Evolutionary conservation across 2,888 invertebrate species (phyloP).

Genomic region (Hipparchia sbordonii): DNA sequence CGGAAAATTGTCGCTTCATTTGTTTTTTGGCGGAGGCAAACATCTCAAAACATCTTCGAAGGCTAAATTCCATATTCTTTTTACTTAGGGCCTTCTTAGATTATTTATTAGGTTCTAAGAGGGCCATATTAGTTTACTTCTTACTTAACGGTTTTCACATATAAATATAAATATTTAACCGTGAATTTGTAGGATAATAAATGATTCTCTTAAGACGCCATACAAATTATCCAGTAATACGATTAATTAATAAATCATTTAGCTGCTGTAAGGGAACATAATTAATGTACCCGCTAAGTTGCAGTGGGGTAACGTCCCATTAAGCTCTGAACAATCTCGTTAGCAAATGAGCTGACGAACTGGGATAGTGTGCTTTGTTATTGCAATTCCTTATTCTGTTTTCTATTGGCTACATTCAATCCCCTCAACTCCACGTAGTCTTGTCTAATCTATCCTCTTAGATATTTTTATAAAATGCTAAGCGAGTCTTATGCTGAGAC

Average conservation of each 20-base stretch:
- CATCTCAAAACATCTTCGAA: too few relatives aligned
- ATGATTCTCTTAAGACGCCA: constrained; percentile 9
- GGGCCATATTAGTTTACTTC: not conserved
- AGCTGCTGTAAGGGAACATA: constrained; percentile 9
- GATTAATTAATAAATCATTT: constrained; percentile 18
- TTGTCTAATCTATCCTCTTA: too few relatives aligned
- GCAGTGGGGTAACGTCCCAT: constrained; percentile 8
- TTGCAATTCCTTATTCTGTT: not conserved
- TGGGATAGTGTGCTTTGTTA: not conserved
- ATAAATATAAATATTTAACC: not conserved
- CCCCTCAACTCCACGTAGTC: too few relatives aligned
- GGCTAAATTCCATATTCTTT: too few relatives aligned
- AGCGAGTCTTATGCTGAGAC: too few relatives aligned
- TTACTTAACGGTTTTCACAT: not conserved
- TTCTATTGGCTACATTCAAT: not conserved
- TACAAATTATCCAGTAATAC: constrained; percentile 13
- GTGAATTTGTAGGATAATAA: constrained; percentile 4
- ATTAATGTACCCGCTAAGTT: constrained; percentile 20
- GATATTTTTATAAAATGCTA: too few relatives aligned
- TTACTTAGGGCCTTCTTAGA: too few relatives aligned
- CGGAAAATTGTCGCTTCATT: too few relatives aligned
- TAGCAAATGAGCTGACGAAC: constrained; percentile 11
- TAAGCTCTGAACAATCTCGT: constrained; percentile 12
- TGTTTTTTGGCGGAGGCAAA: too few relatives aligned
- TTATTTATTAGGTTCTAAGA: too few relatives aligned